Evolutionary conservation across 2,113 vertebrate genomes (phyloP), one percentile per base, ranked within the genome.

Genomic region (Grallaria varia): DNA sequence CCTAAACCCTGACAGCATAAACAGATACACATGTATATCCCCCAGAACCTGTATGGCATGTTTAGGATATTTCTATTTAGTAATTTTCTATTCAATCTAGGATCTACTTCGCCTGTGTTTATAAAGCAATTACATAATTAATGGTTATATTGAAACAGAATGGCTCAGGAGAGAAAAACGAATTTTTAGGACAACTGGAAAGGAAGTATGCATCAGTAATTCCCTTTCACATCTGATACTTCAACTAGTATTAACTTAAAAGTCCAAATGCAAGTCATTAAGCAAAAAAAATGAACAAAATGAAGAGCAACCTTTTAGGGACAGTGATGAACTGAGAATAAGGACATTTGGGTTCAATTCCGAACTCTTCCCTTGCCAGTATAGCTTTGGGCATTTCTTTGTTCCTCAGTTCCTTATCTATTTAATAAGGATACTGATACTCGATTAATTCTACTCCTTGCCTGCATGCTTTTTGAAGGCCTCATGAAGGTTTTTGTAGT

Each of bases 361-460:
- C 12, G 49, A 94, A 76, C 81, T 94, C 91, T 82, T 93, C 58
- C 73, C 37, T 92, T 90, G 86, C 58, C 78, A 76, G 22, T 28
- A 23, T 89, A 84, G 93, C 96, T 94, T 89, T 91, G 87, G 93
- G 94, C 87, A 94, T 91, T 92, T 60, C 81, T 84, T 93, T 95
- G 80, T 93, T 89, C 73, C 64, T 60, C 76, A n/a, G 52, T 84
- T 89, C 80, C 73, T 92, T 89, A 91, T 90, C 91, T 95, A 81
- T 93, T 92, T 95, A 96, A 95, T 93, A 94, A 87, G 87, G 74
- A 62, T 95, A 95, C 93, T 96, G 93, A 90, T 95, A 94, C 16
- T 82, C 1, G 2, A 80, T 92, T 95, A 86, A 68, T 94, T 89
- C 92, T 90, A 73, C 40, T 74, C 47, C 39, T 86, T 89, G 60